Percentiles rank a stretch among this genome's conserved stretches.
These are phyloP conservation scores for Heliconius ismenius DNA, from an alignment of 2,888 invertebrate genomes.

Conservation along the genomic window DNA sequence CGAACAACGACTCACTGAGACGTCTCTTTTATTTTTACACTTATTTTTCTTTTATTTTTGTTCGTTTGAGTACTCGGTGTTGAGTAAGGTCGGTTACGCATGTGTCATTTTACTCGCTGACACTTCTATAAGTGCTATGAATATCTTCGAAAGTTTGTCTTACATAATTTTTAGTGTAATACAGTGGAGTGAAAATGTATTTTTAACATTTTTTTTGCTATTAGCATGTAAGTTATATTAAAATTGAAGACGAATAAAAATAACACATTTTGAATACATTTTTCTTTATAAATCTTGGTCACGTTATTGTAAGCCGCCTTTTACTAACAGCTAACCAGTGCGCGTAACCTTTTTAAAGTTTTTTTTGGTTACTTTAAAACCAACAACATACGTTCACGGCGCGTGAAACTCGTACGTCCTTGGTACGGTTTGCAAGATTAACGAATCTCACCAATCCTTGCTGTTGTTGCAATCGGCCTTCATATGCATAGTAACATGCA, in stretches of 20 bases:
- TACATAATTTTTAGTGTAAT: not conserved
- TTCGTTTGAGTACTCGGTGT: slow-evolving; percentile 42
- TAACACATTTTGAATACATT: too few species aligned
- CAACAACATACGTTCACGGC: slow-evolving; percentile 38
- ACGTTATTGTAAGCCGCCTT: not conserved
- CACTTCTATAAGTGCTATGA: slow-evolving; percentile 35
- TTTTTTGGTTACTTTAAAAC: slow-evolving; percentile 14
- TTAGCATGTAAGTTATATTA: too few species aligned
- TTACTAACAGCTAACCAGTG: not conserved
- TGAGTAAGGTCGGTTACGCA: slow-evolving; percentile 48
- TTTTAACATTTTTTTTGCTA: too few species aligned
- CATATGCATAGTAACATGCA: slow-evolving; percentile 17
- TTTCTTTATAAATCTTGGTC: not conserved
- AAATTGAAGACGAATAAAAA: too few species aligned
- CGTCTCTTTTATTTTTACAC: slow-evolving; percentile 45
- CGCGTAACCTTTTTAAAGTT: not conserved
- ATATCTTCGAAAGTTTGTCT: slow-evolving; percentile 19
- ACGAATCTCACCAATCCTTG: slow-evolving; percentile 50
- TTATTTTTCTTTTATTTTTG: slow-evolving; percentile 30
- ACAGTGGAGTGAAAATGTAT: not conserved
- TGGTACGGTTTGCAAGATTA: slow-evolving; percentile 58
- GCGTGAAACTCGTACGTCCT: slow-evolving; percentile 56
- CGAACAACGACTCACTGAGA: slow-evolving; percentile 36
- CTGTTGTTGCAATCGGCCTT: slow-evolving; percentile 35
- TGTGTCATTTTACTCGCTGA: slow-evolving; percentile 57